phyloP scores from a whole-genome alignment of 2,797 vertebrate genomes.

The Sphenodon punctatus region DNA sequence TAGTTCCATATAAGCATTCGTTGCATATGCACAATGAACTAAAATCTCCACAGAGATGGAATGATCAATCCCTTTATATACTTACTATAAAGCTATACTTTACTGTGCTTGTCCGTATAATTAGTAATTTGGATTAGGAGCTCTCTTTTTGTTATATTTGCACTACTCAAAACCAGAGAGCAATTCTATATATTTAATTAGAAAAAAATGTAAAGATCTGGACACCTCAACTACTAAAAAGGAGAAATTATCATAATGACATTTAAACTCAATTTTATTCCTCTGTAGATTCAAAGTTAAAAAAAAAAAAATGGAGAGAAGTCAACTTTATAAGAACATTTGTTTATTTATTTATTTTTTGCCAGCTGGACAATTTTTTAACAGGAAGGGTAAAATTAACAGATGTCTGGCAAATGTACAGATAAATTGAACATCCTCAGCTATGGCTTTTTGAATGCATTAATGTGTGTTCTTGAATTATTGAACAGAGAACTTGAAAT shows the following conservation, averaged over 20 bases:
- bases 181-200: not conserved
- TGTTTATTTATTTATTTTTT: not conserved
- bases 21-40: no score
- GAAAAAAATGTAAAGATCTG: not conserved
- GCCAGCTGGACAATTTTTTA: accelerated
- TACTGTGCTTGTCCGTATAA: not conserved
- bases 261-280: not conserved
- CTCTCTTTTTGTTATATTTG: not conserved
- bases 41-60: no score
- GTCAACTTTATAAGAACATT: not conserved
- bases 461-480: not conserved
- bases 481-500: not conserved
- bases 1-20: no score
- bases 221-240: not conserved
- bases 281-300: not conserved
- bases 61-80: no score
- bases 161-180: not conserved
- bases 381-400: not conserved
- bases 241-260: not conserved
- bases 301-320: not conserved
- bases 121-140: not conserved
- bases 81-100: no score
- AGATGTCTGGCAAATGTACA: not conserved
- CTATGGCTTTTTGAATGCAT: not conserved
- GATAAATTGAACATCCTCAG: not conserved